Evolutionary conservation across 2,888 invertebrate genomes (phyloP).

Genomic region (Drosophila atroscutellata): DNA sequence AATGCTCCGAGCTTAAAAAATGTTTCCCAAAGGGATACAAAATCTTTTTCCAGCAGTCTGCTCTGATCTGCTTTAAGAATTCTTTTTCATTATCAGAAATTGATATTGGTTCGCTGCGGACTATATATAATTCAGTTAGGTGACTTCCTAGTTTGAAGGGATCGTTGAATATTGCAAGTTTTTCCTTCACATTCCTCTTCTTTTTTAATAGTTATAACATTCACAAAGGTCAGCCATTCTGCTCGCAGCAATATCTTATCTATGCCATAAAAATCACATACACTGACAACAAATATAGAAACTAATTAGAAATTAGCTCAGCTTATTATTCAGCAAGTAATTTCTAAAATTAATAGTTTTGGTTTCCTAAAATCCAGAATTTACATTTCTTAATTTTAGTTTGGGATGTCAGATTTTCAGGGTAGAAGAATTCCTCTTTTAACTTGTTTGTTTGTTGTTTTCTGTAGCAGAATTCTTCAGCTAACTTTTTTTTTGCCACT

Average conservation of each 20-base stretch:
- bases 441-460: too few relatives aligned
- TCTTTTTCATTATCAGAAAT: neutral
- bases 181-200: neutral
- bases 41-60: neutral
- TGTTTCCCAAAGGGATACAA: neutral
- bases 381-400: neutral
- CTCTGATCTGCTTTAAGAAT: neutral
- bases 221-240: neutral
- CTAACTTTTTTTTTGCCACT: too few relatives aligned
- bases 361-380: neutral
- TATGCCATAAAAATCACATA: neutral
- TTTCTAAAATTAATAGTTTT: neutral
- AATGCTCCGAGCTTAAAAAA: neutral
- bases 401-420: neutral
- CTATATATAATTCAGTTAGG: neutral
- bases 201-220: neutral
- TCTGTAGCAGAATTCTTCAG: too few relatives aligned
- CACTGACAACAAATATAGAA: neutral
- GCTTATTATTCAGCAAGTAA: neutral
- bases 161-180: neutral
- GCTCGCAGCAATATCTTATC: neutral
- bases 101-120: neutral
- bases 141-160: neutral
- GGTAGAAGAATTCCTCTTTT: neutral
- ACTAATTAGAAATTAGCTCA: neutral